These are phyloP conservation scores for Meandrina meandrites DNA, from an alignment of 92 coral and sea anemone species.

Conservation along the genomic window DNA sequence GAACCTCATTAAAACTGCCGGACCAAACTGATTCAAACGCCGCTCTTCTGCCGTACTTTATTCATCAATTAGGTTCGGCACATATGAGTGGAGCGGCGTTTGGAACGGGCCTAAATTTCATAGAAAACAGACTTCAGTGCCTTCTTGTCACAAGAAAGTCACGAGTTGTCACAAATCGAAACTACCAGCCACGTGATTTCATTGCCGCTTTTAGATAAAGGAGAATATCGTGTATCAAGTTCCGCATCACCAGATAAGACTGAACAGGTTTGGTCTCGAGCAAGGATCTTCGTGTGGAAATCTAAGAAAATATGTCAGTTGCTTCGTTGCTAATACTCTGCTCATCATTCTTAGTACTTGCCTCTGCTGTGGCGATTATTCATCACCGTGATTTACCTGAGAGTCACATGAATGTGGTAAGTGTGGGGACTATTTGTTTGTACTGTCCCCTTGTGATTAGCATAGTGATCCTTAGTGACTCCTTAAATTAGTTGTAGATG, in stretches of 20 bases:
- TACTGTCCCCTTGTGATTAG: neutral
- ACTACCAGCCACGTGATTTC: conserved; percentile 14
- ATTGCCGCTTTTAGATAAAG: neutral
- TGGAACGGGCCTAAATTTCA: too few species aligned
- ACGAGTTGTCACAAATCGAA: conserved; percentile 24
- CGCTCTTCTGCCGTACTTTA: too few species aligned
- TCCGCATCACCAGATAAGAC: neutral
- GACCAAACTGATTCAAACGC: too few species aligned
- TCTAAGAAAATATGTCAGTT: conserved; percentile 3
- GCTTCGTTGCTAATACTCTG: neutral
- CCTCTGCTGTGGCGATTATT: neutral
- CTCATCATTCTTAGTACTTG: neutral
- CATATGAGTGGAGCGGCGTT: too few species aligned
- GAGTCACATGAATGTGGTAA: conserved; percentile 36
- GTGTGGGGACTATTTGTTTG: neutral
- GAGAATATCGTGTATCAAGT: neutral
- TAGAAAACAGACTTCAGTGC: neutral
- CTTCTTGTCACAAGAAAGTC: conserved; percentile 11
- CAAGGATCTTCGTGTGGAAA: neutral
- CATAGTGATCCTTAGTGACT: neutral
- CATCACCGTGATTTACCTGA: conserved; percentile 14
- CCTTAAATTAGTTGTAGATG: too few species aligned
- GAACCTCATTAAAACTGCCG: too few species aligned
- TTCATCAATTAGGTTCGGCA: too few species aligned
- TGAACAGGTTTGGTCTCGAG: neutral